Conservation (phyloP, 2,888 invertebrate genomes). For the Synergus gifuensis region DNA sequence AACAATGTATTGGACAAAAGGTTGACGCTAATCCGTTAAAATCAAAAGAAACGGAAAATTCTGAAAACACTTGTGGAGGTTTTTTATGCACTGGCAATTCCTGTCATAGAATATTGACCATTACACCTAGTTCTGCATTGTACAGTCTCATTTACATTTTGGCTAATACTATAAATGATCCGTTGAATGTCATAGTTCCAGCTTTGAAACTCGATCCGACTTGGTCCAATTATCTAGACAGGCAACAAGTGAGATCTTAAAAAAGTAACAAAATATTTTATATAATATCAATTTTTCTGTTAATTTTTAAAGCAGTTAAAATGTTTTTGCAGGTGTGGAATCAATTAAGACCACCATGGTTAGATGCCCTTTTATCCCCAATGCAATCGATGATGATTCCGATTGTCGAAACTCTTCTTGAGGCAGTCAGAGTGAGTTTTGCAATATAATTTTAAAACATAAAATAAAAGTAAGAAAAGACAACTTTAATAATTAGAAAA, state of each 20-base stretch:
- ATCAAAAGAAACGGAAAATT: constrained; percentile 48
- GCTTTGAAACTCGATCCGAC: constrained; percentile 82
- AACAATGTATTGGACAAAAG: constrained; percentile 55
- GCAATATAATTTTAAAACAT: background rate
- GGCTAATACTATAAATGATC: constrained; percentile 82
- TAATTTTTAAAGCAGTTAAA: background rate
- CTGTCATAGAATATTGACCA: constrained; percentile 76
- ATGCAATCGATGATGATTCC: constrained; percentile 82
- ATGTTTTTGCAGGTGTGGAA: constrained; percentile 86
- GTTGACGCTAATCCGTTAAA: background rate
- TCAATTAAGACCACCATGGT: constrained; percentile 88
- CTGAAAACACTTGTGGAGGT: constrained; percentile 80
- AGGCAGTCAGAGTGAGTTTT: constrained; percentile 79
- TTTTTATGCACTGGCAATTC: constrained; percentile 87
- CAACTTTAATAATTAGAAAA: background rate
- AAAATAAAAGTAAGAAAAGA: background rate
- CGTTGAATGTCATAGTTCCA: constrained; percentile 80
- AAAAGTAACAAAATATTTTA: background rate
- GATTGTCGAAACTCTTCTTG: constrained; percentile 84
- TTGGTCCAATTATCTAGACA: constrained; percentile 88
- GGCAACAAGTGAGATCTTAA: constrained; percentile 81
- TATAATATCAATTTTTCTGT: background rate
- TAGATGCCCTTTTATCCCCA: constrained; percentile 85
- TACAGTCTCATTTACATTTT: constrained; percentile 83
- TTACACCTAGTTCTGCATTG: constrained; percentile 80